phyloP scores from a whole-genome alignment of 1,140 invertebrate genomes.

The Palaemon carinicauda region DNA sequence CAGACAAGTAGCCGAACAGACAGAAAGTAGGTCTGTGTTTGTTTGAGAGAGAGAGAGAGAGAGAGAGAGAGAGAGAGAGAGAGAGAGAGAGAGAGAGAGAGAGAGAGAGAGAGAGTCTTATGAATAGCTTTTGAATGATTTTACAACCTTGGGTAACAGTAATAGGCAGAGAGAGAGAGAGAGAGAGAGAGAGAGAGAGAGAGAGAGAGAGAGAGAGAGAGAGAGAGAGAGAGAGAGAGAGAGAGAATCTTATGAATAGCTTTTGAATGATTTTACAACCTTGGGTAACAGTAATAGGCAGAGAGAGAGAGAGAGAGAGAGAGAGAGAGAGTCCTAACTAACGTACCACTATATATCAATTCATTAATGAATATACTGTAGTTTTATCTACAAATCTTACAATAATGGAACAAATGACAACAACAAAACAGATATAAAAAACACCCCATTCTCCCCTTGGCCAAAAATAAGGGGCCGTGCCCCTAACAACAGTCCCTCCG shows the following conservation, averaged over 20 bases:
- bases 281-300: no score
- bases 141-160: no score
- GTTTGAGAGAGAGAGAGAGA: no score
- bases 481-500: no score
- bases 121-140: accelerated
- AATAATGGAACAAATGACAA: no score
- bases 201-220: neutral
- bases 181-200: no score
- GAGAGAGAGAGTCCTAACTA: no score
- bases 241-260: neutral
- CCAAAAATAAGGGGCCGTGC: no score
- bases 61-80: neutral
- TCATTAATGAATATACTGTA: neutral
- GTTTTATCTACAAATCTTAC: neutral
- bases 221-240: neutral
- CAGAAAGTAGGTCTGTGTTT: no score
- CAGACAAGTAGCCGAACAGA: neutral
- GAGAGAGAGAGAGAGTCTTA: neutral
- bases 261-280: no score
- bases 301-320: neutral
- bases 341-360: neutral
- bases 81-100: neutral
- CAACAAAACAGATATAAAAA: no score
- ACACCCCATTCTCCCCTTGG: no score
- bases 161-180: neutral